Base-by-base conservation (phyloP, 2,113 vertebrate genomes). In the Greenwoodochromis staneri region DNA sequence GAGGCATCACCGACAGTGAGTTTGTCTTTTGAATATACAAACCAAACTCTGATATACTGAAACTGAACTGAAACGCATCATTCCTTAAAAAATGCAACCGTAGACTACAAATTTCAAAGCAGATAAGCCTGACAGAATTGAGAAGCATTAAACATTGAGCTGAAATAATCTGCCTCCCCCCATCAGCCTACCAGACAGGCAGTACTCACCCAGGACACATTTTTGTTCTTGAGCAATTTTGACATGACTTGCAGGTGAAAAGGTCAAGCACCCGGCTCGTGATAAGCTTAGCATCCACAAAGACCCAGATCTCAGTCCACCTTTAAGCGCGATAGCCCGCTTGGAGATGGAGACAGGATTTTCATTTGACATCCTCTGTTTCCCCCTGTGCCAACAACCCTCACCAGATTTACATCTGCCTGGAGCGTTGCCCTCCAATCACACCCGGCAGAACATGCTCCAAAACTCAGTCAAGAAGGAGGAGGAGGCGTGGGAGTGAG, bases 121-220 rank as follows among this genome's bases (percentile, higher is more conserved):
- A 81, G 27, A 90, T 27, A 54, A 36, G 8, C 19, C 53, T 34
- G 81, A 55, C 16, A 76, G 16, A 76, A 66, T 71, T 24, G 9
- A 59, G 24, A 80, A 76, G 59, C 51, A 80, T 55, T 86, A 45
- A 78, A 69, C 84, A 82, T 12, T 85, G 42, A 59, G 82, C 57
- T 85, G 16, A 34, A 71, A 31, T 82, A 82, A 88, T 85, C 87
- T 54, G 61, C 86, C 53, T 14, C 36, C 27, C 27, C 16, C 66
- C 47, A 78, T 78, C 45, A 24, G 53, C 13, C 84, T 6, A 12
- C n/a, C 55, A 45, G n/a, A 83, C 31, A 87, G 71, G 16, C 40
- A 85, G 73, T 97, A 98, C 98, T 99, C 97, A 99, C 98, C 98
- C 98, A 98, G 94, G 97, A 99, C 92, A 98, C 97, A 95, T 97